Percentiles rank a stretch among this genome's conserved stretches.
These are phyloP conservation scores for Centrocercus urophasianus DNA, from an alignment of 2,113 vertebrate genomes.

Conservation along the genomic window DNA sequence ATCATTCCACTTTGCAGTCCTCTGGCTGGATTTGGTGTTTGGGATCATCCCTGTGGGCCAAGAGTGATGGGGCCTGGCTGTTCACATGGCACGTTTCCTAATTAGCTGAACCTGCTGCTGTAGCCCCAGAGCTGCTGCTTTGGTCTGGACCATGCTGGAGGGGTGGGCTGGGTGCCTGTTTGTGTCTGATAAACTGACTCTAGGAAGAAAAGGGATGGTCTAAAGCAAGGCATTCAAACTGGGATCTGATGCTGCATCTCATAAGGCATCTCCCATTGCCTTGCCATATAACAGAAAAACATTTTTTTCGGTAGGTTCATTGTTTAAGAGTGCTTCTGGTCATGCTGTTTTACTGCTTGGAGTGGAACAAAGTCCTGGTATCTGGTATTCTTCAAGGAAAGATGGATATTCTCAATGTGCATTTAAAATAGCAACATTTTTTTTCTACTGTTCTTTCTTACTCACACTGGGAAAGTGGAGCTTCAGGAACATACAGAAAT, in stretches of 20 bases:
- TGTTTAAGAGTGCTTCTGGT: neutral
- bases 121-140: neutral
- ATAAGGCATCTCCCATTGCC: accelerated
- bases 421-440: neutral
- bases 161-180: neutral
- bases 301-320: neutral
- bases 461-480: neutral
- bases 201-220: neutral
- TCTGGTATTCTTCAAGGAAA: neutral
- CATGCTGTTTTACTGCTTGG: neutral
- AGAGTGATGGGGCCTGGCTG: neutral
- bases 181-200: neutral
- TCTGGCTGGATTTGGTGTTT: neutral
- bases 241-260: neutral
- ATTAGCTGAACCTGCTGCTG: neutral
- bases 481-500: neutral
- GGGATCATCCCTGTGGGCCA: neutral
- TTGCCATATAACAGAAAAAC: neutral
- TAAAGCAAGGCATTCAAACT: neutral
- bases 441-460: neutral
- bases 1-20: neutral
- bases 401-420: neutral
- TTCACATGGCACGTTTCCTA: neutral
- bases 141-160: accelerated
- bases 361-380: neutral